phyloP scores from a whole-genome alignment of 2,888 invertebrate species.

The Itoplectis maculator region DNA sequence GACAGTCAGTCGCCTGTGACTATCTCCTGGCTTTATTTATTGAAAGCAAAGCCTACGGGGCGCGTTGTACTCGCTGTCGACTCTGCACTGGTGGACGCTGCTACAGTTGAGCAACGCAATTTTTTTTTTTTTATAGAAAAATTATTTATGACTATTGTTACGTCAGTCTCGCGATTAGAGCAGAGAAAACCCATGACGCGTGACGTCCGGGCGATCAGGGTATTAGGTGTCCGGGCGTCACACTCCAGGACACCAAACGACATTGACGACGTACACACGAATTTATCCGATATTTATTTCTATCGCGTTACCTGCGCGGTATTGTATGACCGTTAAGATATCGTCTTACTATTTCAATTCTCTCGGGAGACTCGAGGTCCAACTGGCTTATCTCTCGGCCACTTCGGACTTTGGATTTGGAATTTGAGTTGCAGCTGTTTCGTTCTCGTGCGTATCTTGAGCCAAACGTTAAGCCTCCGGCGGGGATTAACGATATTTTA shows the following conservation, averaged over 20 bases:
- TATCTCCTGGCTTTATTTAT: conserved; percentile 60
- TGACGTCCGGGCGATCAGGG: conserved; percentile 47
- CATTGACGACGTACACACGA: conserved; percentile 36
- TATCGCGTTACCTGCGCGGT: conserved; percentile 43
- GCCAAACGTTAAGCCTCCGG: too few species aligned
- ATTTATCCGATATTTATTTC: conserved; percentile 54
- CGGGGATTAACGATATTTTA: too few species aligned
- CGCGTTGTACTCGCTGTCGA: neutral
- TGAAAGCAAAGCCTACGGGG: neutral
- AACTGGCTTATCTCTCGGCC: conserved; percentile 3
- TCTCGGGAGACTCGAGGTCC: neutral
- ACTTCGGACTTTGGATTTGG: conserved; percentile 5
- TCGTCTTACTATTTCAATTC: conserved; percentile 38
- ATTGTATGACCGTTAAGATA: conserved; percentile 30
- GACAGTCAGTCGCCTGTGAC: conserved; percentile 47
- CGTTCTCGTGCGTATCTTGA: neutral
- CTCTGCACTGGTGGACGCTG: neutral
- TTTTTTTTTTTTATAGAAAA: conserved; percentile 13
- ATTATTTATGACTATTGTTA: neutral
- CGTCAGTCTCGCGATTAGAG: conserved; percentile 7
- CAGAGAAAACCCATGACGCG: conserved; percentile 38
- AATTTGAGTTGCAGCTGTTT: neutral
- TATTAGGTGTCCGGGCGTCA: conserved; percentile 58
- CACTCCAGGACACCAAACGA: conserved; percentile 39
- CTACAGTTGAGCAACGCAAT: too few species aligned